Percentiles rank a stretch among this genome's conserved stretches.
phyloP scores from a whole-genome alignment of 2,113 vertebrate species.

The Hydrochoerus hydrochaeris region DNA sequence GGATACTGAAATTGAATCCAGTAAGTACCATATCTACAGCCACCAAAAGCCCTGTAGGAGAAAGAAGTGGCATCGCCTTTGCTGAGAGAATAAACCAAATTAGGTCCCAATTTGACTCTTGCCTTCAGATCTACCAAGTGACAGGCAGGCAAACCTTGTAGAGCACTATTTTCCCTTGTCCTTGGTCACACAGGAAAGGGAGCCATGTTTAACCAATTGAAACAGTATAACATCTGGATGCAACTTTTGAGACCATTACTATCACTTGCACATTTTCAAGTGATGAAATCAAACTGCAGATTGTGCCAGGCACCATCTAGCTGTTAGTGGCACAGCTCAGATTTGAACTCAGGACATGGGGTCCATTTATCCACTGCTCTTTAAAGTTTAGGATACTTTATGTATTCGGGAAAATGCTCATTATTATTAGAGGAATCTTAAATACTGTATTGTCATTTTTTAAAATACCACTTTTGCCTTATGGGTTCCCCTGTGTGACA shows the following conservation, averaged over 20 bases:
- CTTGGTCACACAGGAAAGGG: not conserved
- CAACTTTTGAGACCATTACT: not conserved
- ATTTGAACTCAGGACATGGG: not conserved
- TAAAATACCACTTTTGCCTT: not conserved
- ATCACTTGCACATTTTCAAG: not conserved
- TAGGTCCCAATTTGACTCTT: not conserved
- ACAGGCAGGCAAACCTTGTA: slow-evolving; percentile 48
- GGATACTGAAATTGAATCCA: not conserved
- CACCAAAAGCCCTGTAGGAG: not conserved
- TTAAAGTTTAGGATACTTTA: not conserved
- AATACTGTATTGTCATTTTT: slow-evolving; percentile 8
- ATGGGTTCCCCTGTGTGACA: not conserved
- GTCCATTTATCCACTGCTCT: not conserved
- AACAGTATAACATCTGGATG: slow-evolving; percentile 1
- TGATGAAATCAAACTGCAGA: slow-evolving; percentile 14
- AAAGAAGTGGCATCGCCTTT: slow-evolving; percentile 28
- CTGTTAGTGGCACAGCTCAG: not conserved
- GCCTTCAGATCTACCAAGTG: not conserved
- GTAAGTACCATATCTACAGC: not conserved
- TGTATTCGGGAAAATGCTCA: not conserved
- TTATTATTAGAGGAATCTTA: slow-evolving; percentile 61
- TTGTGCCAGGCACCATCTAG: not conserved
- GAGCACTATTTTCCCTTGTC: slow-evolving; percentile 20
- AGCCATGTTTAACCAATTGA: slow-evolving; percentile 1
- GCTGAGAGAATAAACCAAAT: slow-evolving; percentile 33